Base-by-base conservation (phyloP, 2,113 vertebrate species). In the Addax nasomaculatus region DNA sequence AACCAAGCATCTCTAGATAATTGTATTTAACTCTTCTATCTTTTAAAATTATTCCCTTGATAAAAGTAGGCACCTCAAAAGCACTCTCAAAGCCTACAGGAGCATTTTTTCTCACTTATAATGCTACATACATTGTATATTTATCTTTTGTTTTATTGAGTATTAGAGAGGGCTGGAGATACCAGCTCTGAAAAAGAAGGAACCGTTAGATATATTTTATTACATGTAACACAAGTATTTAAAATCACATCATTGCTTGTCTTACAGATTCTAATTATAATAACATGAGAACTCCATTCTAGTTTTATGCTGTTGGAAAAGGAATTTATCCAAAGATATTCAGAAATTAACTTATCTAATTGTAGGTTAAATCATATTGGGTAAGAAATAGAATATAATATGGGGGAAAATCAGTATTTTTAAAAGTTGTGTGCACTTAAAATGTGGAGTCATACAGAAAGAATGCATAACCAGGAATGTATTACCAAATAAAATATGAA, bases 11-110 rank as follows among this genome's bases (percentile, higher is more conserved):
- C 27, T 92, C 29, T 89, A 93, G 97, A 80, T 94, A 16, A 95
- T 80, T 33, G 47, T 23, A 1, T 23, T 94, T 95, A 89, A 55
- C 21, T 93, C 6, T 58, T 92, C 33, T 55, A 10, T 62, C 13
- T 90, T 90, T 83, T 67, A 89, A 84, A 90, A 97, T 95, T 97
- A 90, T 96, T 89, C 47, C 60, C 21, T 7, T 95, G 79, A 91
- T 89, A 93, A 97, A 80, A 83, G 11, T 43, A 93, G 13, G 1
- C 5, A 95, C 29, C 78, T 94, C 11, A 8, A 84, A 95, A 96
- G 25, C 51, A 89, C 15, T 96, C 33, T 45, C 27, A 4, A 78
- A 90, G 94, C n/a, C 8, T 36, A 87, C 7, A 93, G 29, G 92
- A 90, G 0, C 11, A 89, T 86, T 93, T 79, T 53, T 93, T 96